Conservation (phyloP, 2,113 vertebrate species). For the Ageneiosus marmoratus region DNA sequence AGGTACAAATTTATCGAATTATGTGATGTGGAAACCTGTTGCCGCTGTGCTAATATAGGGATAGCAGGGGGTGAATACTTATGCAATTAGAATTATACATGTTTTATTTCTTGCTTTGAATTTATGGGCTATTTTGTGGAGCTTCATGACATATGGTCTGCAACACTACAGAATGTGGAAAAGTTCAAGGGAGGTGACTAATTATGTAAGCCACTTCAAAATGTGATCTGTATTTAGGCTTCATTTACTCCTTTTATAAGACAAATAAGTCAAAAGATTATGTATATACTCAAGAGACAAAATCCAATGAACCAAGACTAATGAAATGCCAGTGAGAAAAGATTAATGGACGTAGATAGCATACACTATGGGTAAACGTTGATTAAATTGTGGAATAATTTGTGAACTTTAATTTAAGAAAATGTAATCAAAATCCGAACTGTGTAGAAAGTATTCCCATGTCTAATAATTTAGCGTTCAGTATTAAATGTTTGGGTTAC, state of each 20-base stretch:
- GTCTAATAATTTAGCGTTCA: not conserved
- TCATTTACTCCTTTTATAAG: not conserved
- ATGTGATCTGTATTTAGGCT: not conserved
- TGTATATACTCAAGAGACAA: conserved; percentile 12
- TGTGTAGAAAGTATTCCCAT: not conserved
- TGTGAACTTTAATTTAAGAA: not conserved
- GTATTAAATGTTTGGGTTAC: not conserved
- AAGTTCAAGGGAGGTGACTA: not conserved
- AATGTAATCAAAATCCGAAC: not conserved
- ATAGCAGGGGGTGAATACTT: too few species aligned
- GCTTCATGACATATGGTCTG: not conserved
- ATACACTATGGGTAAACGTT: not conserved
- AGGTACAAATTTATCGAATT: too few species aligned
- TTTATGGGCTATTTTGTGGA: not conserved
- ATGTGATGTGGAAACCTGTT: too few species aligned
- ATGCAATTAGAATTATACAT: too few species aligned
- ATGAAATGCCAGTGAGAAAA: conserved; percentile 3
- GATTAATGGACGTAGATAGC: not conserved
- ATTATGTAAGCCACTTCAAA: not conserved
- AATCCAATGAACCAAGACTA: not conserved
- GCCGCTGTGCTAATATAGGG: too few species aligned
- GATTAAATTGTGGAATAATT: conserved; percentile 4
- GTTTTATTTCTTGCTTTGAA: too few species aligned
- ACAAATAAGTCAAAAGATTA: conserved; percentile 7
- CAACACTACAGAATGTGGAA: not conserved